Base-by-base conservation (phyloP, 2,797 vertebrate species). In the Rhinoraja longicauda region DNA sequence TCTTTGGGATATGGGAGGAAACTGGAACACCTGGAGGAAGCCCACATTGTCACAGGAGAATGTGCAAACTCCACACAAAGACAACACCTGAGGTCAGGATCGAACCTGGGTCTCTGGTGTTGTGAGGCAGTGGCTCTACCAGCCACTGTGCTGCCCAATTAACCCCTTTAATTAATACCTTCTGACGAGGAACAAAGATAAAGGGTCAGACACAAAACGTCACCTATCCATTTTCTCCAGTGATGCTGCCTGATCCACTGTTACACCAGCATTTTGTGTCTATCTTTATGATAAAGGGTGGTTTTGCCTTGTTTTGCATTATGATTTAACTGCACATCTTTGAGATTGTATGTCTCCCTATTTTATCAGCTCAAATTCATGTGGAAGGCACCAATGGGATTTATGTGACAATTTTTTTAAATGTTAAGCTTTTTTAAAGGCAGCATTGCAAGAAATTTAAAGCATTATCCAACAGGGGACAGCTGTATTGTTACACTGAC, bases 401-500 rank as follows among this genome's bases (percentile, higher is more conserved):
- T 59, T 88, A 62, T 15, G 82, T 88, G n/a, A 64, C 15, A 64
- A 88, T 64, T 45, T 45, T 36, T 29, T n/a, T 32, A 86, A 86
- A 57, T 29, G 64, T 32, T 59, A n/a, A 32, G 13, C 2, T 84
- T 32, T 88, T 15, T 88, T 32, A 36, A 67, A 7, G 8, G 59
- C n/a, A 88, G 15, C 19, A 88, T n/a, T 86, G 53, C 53, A 84
- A 84, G 26, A 57, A 84, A 88, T 64, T 88, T 24, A 64, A n/a
- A 67, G 4, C n/a, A 32, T n/a, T 88, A 32, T 67, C 32, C 29
- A 88, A n/a, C 32, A 59, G 13, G 29, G 88, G 84, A 62, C 84
- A 88, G 84, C 59, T 88, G 84, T 88, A 88, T 88, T 88, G 64
- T 67, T 36, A 67, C 59, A 88, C n/a, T 21, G 62, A 88, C n/a